Percentiles rank a stretch among this genome's conserved stretches.
These are phyloP conservation scores for Nemoura dubitans DNA, from an alignment of 2,888 invertebrate species.

Conservation along the genomic window DNA sequence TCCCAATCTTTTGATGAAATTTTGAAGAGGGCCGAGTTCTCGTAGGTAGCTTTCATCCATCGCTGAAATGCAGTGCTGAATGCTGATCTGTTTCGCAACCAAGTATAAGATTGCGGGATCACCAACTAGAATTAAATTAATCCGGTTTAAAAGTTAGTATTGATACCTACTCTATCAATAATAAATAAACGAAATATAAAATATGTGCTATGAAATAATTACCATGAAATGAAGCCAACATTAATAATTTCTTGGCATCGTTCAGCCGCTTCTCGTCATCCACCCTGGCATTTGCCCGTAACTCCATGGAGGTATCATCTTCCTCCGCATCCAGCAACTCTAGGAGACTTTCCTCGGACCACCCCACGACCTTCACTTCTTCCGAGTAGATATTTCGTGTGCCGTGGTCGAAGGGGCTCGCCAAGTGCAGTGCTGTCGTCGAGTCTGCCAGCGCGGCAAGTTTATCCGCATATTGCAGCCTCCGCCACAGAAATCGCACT, in stretches of 20 bases:
- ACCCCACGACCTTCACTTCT: slow-evolving; percentile 33
- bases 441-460: not conserved
- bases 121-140: slow-evolving; percentile 22
- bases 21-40: not conserved
- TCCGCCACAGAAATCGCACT: slow-evolving; percentile 26
- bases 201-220: not conserved
- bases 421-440: not conserved
- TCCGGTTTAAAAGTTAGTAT: not conserved
- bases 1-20: slow-evolving; percentile 14
- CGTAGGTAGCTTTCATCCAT: too few species aligned
- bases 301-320: not conserved
- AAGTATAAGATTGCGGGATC: slow-evolving; percentile 13
- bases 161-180: too few species aligned
- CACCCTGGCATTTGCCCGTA: not conserved
- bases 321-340: not conserved
- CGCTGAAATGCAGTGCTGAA: not conserved
- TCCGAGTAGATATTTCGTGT: slow-evolving; percentile 47
- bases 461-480: slow-evolving; percentile 8
- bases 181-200: not conserved
- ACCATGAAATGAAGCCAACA: slow-evolving; percentile 15
- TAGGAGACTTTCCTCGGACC: slow-evolving; percentile 14
- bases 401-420: slow-evolving; percentile 46
- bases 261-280: not conserved
- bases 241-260: not conserved
- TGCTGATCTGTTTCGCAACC: slow-evolving; percentile 19